Base-by-base conservation (phyloP, 2,888 invertebrate genomes). In the Microplitis deprimator region DNA sequence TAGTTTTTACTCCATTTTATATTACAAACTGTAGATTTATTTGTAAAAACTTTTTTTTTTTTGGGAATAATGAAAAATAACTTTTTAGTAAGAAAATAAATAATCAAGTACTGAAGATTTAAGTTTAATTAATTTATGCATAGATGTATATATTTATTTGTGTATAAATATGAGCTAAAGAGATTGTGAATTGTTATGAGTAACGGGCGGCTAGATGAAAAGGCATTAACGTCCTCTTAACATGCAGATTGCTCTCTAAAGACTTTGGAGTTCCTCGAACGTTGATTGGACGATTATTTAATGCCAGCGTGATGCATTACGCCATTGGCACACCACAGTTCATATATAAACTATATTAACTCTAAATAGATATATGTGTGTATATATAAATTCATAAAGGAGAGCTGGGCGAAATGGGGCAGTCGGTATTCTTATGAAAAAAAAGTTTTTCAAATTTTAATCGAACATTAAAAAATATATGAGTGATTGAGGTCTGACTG, bases 251-350 rank as follows among this genome's bases (percentile, higher is more conserved):
- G 87, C 86, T 84, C 83, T 85, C 84, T 86, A 85, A 87, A 86
- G 85, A 85, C 87, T 88, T 88, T 84, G 85, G 84, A 87, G 86
- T 87, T 87, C 84, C 84, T 82, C 84, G 87, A 86, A 86, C 85
- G 87, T 85, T 87, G 87, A 87, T 88, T 86, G 88, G 87, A 84
- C 87, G 86, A 89, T 89, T 89, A 89, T 88, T 87, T 87, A 88
- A 88, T 88, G 85, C 85, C 84, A 75, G 77, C 73, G 79, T 79
- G 79, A 81, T 74, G 72, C 77, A 77, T 79, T 79, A 70, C 73
- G 71, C 77, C 78, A 76, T 75, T 77, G 74, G 73, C 78, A 79
- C 78, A 77, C 70, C 17, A 70, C 2, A 70, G 60, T 61, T n/a
- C 39, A 29, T 64, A 71, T 20, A 59, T 29, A 41, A 60, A 16